Base-by-base conservation (phyloP, 2,113 vertebrate genomes). In the Ceyx cyanopectus region DNA sequence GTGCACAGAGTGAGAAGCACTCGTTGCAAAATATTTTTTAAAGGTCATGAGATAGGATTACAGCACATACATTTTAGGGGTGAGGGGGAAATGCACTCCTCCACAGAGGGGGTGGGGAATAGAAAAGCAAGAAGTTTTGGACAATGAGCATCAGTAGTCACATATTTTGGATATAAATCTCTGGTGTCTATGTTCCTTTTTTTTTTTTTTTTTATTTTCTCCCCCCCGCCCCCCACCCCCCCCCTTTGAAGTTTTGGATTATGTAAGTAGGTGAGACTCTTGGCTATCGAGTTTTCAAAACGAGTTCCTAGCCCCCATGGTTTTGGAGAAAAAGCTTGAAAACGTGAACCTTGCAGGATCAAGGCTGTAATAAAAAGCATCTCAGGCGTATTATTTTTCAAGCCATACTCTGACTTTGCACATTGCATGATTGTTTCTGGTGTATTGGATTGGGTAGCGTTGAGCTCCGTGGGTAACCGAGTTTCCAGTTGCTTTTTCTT, bases 211-310 rank as follows among this genome's bases (percentile, higher is more conserved):
- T 13, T 13, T 19, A n/a, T 7, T 8, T 2, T 11, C 4, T 13
- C 6, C 3, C 22, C 48, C 16, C 9, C 53, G 27, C 27, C 53
- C 12, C 9, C 20, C 4, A 10, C 6, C 3, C 23, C 54, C 54
- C 27, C 53, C 12, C 9, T 17, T 23, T 51, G 22, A 89, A 93
- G 50, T 9, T 16, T 7, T 6, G 37, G n/a, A 6, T 79, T 2
- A 0, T 72, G 20, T 72, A 89, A 91, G 81, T 91, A 94, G 46
- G 89, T 91, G 89, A 91, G 48, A 92, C 41, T 86, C 57, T 92
- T 93, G 83, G 91, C 91, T 81, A 66, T 67, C 4, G 1, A 10
- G 30, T 40, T 65, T 90, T 74, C 5, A 4, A 90, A 90, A 65
- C 26, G 63, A 50, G 10, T 57, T 93, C 20, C 30, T 89, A 68